Evolutionary conservation across 2,113 vertebrate species (phyloP), one percentile per base, ranked within the genome.

Genomic region (Dicrurus megarhynchus): DNA sequence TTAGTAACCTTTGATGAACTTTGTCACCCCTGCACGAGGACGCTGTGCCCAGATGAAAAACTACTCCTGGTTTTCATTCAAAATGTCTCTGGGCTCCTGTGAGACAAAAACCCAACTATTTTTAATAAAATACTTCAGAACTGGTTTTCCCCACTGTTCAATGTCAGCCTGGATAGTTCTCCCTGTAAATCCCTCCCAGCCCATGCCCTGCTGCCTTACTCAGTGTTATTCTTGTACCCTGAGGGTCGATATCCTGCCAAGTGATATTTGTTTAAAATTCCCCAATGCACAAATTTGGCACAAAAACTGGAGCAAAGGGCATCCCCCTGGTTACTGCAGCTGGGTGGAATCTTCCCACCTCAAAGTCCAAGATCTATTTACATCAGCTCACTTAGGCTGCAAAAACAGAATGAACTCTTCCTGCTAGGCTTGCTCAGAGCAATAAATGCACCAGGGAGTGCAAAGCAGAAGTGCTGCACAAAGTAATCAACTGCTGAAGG

Each of bases 311-410:
- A 33, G 49, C 73, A 96, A 94, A 96, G 96, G 94, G 90, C 92
- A 96, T 97, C 42, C 90, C 96, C 80, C 73, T 81, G 96, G 93
- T 96, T 95, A 96, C 93, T 75, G 92, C 86, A 81, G 86, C 83
- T 82, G 86, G 83, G 49, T 84, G 92, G 90, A 96, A 96, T 96
- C 96, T 96, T 97, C 95, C 77, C 95, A 95, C 96, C 95, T 97
- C 95, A 95, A 93, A 97, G 96, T 97, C 95, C 96, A 96, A 82
- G 92, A 90, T 75, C 88, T 65, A 14, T 76, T 94, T 92, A 63
- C 84, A 94, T 46, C 93, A 79, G 57, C 47, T 60, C 61, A 47
- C 69, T 82, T 71, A 42, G 84, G 69, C 96, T 89, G 92, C 93
- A 92, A 64, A 70, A 93, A 49, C 86, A 78, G 61, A 92, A 81